Base-by-base conservation (phyloP, 2,888 invertebrate genomes). In the Podabrus alpinus region DNA sequence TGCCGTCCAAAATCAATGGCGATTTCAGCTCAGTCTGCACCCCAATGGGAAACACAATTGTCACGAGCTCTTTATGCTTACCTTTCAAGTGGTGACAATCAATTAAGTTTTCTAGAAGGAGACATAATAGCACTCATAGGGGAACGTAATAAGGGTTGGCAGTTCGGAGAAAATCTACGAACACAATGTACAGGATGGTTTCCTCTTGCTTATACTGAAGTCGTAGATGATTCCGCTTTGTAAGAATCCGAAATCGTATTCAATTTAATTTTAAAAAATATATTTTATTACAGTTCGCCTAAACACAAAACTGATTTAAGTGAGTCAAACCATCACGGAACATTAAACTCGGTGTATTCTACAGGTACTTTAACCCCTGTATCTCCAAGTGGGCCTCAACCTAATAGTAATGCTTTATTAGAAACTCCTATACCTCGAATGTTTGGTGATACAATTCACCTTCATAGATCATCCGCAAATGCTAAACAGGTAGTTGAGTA, bases 121-220 rank as follows among this genome's bases (percentile, higher is more conserved):
- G 97, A 97, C 87, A 90, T 95, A 75, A 93, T 97, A 72, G 94
- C 95, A 9, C 88, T 97, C 79, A 93, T 97, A 82, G 97, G 97
- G 17, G 96, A 96, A 83, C 91, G 95, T 81, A 96, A 95, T 80
- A 97, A 97, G 86, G 97, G 97, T 19, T 97, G 97, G 97, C 97
- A 97, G 88, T 97, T 97, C 84, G 97, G 97, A n/a, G 97, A 97
- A 87, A 97, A 97, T 87, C 87, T 95, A 80, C 91, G 96, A 72
- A 96, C 95, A n/a, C 95, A 96, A 85, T 93, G 94, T 85, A 94
- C 95, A 79, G 97, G 97, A 29, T 97, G 97, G 97, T 97, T 97
- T 88, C 97, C 97, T 1, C 88, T 97, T 77, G 97, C 97, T n/a
- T 97, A 97, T 84, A 97, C 97, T 25, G 97, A 97, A 88, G 89